A percentile compares a stretch with the other conserved stretches of the same genome.
Conservation (phyloP, 2,797 vertebrate species). For the Pelobates cultripes region DNA sequence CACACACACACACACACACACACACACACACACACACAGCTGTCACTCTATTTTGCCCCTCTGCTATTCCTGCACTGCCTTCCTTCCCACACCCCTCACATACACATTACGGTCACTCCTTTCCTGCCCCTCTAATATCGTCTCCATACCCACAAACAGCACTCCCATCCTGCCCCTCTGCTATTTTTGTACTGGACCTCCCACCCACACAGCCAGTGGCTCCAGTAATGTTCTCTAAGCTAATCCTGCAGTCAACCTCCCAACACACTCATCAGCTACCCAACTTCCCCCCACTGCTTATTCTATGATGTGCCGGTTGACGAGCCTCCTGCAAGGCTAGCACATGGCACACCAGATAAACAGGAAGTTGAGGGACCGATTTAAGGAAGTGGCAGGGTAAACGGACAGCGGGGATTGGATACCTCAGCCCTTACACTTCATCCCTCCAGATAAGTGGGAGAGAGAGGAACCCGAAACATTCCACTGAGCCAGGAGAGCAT, state of each 20-base stretch:
- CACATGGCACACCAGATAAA: not conserved
- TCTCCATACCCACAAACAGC: not conserved
- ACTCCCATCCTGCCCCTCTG: slow-evolving; percentile 3
- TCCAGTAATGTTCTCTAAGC: not conserved
- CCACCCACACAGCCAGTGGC: not conserved
- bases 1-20: not conserved
- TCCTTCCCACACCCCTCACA: not conserved
- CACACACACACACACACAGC: not conserved
- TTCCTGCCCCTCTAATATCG: not conserved
- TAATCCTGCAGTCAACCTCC: not conserved
- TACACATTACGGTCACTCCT: not conserved
- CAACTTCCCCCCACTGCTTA: not conserved
- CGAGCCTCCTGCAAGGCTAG: slow-evolving; percentile 46
- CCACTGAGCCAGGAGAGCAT: not conserved
- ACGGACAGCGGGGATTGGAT: not conserved
- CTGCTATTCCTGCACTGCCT: slow-evolving; percentile 1
- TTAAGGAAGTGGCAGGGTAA: not conserved
- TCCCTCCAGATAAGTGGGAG: slow-evolving; percentile 51
- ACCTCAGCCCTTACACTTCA: slow-evolving; percentile 31
- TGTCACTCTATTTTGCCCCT: slow-evolving; percentile 1
- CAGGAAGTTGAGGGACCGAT: not conserved
- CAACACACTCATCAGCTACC: not conserved
- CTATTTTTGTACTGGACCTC: not conserved
- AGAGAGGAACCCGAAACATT: not conserved
- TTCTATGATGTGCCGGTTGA: not conserved